These are phyloP conservation scores for Drosophila subobscura DNA, from an alignment of 1,140 invertebrate species.

Conservation along the genomic window DNA sequence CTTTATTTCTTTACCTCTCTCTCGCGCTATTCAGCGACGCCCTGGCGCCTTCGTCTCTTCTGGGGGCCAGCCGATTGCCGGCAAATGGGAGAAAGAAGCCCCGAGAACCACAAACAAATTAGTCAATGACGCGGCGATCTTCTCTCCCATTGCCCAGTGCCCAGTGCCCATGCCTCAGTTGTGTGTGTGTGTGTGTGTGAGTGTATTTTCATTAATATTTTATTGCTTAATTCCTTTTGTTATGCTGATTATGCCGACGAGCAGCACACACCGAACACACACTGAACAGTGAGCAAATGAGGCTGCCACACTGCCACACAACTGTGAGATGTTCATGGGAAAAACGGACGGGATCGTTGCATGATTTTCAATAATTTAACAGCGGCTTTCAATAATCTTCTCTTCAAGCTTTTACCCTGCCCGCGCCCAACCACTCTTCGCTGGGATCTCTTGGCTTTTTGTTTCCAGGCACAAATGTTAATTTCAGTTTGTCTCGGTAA, in stretches of 20 bases:
- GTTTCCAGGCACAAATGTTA: constrained; percentile 64
- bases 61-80: not conserved
- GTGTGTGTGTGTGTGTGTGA: constrained; percentile 10
- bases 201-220: constrained; percentile 81
- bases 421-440: not conserved
- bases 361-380: constrained; percentile 81
- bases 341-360: constrained; percentile 63
- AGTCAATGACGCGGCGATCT: constrained; percentile 82
- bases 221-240: constrained; percentile 84
- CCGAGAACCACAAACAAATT: constrained; percentile 78
- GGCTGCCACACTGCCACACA: constrained; percentile 27
- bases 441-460: constrained; percentile 43
- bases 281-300: constrained; percentile 49
- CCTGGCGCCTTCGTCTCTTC: constrained; percentile 55
- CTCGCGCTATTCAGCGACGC: constrained; percentile 21
- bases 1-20: not conserved
- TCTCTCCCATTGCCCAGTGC: constrained; percentile 23
- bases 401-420: constrained; percentile 6
- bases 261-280: constrained; percentile 10
- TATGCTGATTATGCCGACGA: constrained; percentile 83
- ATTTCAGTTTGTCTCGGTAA: constrained; percentile 79
- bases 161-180: constrained; percentile 1
- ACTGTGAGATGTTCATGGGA: constrained; percentile 63
- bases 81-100: constrained; percentile 10
- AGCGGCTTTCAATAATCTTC: constrained; percentile 55